Base-by-base conservation (phyloP, 2,888 invertebrate genomes). In the Hermodice carunculata region DNA sequence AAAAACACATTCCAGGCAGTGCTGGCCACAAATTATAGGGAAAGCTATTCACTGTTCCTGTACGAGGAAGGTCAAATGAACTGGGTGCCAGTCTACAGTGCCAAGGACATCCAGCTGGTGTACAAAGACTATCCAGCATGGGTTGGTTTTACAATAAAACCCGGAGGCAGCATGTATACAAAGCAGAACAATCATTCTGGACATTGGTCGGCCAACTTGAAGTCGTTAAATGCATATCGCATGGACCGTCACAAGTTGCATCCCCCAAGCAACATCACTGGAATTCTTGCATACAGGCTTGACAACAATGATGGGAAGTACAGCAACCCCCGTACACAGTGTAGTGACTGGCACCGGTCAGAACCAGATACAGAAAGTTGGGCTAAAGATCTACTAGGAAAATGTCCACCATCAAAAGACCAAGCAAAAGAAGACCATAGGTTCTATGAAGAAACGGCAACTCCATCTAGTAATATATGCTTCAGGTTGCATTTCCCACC, bases 1-100 rank as follows among this genome's bases (percentile, higher is more conserved):
- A 11, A 57, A 31, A 66, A 62, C 40, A 61, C 65, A 3, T 68
- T 68, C 65, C 68, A 68, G 48, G 68, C 66, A 11, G 40, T 66
- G 3, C 37, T 68, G 2, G 52, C 44, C 17, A 66, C 68, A 4
- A 34, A 68, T 52, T 54, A 61, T 42, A 49, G 28, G 3, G 32
- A 62, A 37, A 57, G 58, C 5, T 68, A 43, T 29, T 22, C 60
- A 24, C 37, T 57, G 29, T 68, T 51, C 31, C 32, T 61, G n/a
- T 68, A 68, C 34, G 51, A 61, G 37, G 42, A 37, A 17, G 22
- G 40, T 4, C 43, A 43, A 1, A 68, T 68, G 57, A 66, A 42
- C 17, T 68, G 68, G 68, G 26, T 43, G 3, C 61, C 61, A 26
- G 46, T 46, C 22, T 14, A 8, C 46, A 46, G 46, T 19, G 46